Conservation (phyloP, 92 coral and sea anemone species). For the Pocillopora meandrina region DNA sequence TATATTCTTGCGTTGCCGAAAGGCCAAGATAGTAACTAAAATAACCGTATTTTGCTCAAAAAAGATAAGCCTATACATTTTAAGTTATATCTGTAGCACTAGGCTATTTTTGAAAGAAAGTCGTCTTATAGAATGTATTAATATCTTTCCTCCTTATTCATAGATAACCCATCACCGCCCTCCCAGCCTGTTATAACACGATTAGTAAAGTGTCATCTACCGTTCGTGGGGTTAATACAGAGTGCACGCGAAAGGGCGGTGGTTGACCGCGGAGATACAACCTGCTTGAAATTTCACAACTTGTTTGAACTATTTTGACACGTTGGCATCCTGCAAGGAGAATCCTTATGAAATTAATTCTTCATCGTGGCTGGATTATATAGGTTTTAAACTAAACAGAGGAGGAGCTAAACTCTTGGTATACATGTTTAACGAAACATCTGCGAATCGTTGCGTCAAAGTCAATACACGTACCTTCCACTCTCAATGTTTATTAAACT, state of each 20-base stretch:
- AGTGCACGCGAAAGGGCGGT: background rate
- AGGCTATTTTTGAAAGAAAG: background rate
- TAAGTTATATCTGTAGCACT: background rate
- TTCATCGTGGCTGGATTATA: background rate
- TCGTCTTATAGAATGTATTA: background rate
- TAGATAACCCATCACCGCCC: slow-evolving; percentile 27
- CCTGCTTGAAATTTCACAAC: background rate
- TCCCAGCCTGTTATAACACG: slow-evolving; percentile 41
- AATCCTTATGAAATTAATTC: background rate
- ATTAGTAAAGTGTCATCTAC: slow-evolving; percentile 14
- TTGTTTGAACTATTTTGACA: slow-evolving; percentile 7
- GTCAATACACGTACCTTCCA: no score
- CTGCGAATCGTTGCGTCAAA: no score
- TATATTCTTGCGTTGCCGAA: no score
- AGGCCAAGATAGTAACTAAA: no score
- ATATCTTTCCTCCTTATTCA: background rate
- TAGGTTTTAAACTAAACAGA: background rate
- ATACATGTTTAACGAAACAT: no score
- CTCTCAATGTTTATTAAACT: no score
- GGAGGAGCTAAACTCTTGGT: no score
- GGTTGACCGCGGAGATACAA: background rate
- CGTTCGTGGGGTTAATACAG: slow-evolving; percentile 14
- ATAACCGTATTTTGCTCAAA: background rate
- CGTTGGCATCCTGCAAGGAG: background rate
- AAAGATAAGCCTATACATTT: background rate